Evolutionary conservation across 2,113 vertebrate species (phyloP).

Genomic region (Brienomyrus longianalis): DNA sequence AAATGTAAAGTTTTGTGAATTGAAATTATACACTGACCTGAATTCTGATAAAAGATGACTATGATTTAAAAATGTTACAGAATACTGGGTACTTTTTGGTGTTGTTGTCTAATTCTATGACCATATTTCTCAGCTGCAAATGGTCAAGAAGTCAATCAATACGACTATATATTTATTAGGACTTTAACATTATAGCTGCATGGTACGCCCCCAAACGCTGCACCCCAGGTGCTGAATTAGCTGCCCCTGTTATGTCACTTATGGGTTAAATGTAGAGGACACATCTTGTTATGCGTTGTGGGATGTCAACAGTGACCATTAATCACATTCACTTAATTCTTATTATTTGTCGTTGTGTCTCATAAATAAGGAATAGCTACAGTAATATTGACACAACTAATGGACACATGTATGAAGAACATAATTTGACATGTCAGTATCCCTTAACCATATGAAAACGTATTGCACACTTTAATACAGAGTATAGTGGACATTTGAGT

Average conservation of each 20-base stretch:
- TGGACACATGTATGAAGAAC: not conserved
- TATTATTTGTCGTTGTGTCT: not conserved
- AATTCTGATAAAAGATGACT: not conserved
- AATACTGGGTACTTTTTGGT: not conserved
- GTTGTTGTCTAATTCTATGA: not conserved
- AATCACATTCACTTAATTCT: not conserved
- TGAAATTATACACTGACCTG: not conserved
- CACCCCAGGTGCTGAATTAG: too few species aligned
- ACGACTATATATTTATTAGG: not conserved
- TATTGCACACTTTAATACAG: not conserved
- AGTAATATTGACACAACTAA: not conserved
- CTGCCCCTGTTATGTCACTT: too few species aligned
- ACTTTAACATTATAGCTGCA: not conserved
- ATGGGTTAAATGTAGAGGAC: not conserved
- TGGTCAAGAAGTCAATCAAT: not conserved
- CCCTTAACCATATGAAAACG: not conserved
- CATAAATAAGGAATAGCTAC: not conserved
- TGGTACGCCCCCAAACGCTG: not conserved
- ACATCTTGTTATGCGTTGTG: not conserved
- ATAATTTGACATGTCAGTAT: not conserved
- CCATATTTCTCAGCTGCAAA: not conserved
- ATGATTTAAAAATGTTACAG: not conserved
- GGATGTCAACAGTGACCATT: too few species aligned
- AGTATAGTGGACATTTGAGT: not conserved
- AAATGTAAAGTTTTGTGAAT: not conserved